Percentiles rank a stretch among this genome's conserved stretches.
These are phyloP conservation scores for Brachionus plicatilis DNA, from an alignment of 1,140 invertebrate genomes.

Conservation along the genomic window DNA sequence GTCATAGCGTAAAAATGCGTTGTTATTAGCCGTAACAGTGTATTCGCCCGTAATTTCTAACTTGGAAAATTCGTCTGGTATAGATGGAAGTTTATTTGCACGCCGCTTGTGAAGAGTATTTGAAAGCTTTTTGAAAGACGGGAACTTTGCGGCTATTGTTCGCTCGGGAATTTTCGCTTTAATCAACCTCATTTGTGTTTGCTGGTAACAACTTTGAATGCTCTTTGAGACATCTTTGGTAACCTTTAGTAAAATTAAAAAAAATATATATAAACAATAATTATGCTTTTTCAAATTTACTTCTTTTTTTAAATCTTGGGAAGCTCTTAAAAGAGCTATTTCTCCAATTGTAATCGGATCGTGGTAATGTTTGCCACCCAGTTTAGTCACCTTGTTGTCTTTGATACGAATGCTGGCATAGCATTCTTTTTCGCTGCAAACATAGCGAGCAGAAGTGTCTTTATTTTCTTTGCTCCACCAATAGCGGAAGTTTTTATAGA, in stretches of 20 bases:
- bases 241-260: too few species aligned
- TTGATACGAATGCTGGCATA: background rate
- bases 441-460: background rate
- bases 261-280: too few species aligned
- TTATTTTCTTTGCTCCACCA: background rate
- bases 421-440: background rate
- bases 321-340: background rate
- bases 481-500: background rate
- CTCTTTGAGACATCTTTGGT: background rate
- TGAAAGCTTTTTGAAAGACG: background rate
- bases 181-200: background rate
- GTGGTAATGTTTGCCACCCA: background rate
- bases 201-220: background rate
- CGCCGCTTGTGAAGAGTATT: background rate
- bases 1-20: conserved; percentile 12
- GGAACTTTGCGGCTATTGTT: background rate
- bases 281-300: background rate
- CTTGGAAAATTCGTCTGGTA: background rate
- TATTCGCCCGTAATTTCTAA: background rate
- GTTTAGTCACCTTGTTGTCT: background rate
- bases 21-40: background rate
- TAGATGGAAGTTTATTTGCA: background rate
- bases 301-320: conserved; percentile 11
- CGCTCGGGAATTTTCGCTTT: background rate
- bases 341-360: background rate